A percentile compares a stretch with the other conserved stretches of the same genome.
phyloP scores from a whole-genome alignment of 2,797 vertebrate species.

The Onychomys arenicola region DNA sequence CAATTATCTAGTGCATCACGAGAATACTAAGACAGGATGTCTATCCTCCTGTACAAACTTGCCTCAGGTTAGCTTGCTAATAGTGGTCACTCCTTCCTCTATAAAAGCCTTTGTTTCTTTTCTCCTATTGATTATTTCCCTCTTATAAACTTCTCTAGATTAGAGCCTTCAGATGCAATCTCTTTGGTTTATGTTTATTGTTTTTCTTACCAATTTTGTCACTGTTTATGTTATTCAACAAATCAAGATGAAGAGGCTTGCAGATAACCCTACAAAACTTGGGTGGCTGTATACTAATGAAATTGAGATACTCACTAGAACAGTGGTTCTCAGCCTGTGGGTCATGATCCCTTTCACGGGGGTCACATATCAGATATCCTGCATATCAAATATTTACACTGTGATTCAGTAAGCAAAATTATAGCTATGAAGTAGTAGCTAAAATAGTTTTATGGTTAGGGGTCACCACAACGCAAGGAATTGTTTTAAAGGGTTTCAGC shows the following conservation, averaged over 20 bases:
- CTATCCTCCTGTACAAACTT: too few relatives aligned
- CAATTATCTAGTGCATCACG: too few relatives aligned
- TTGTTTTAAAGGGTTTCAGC: too few relatives aligned
- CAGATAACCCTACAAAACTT: background rate
- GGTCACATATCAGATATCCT: too few relatives aligned
- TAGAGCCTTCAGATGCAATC: background rate
- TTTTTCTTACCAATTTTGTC: background rate
- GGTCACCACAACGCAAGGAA: too few relatives aligned
- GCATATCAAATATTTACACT: too few relatives aligned
- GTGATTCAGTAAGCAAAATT: too few relatives aligned
- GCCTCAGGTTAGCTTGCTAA: background rate
- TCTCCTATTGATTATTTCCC: background rate
- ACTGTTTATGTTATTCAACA: background rate
- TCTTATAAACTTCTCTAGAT: background rate
- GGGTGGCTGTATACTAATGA: too few relatives aligned
- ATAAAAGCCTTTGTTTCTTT: background rate
- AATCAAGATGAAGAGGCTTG: background rate
- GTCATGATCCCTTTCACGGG: too few relatives aligned
- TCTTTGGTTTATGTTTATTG: background rate
- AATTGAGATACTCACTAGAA: accelerated
- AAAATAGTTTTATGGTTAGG: too few relatives aligned
- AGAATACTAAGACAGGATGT: accelerated
- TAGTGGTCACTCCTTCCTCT: accelerated
- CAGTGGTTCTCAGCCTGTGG: too few relatives aligned
- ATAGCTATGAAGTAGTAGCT: too few relatives aligned